phyloP scores from a whole-genome alignment of 2,797 vertebrate genomes.

The Ispidina lecontei region DNA sequence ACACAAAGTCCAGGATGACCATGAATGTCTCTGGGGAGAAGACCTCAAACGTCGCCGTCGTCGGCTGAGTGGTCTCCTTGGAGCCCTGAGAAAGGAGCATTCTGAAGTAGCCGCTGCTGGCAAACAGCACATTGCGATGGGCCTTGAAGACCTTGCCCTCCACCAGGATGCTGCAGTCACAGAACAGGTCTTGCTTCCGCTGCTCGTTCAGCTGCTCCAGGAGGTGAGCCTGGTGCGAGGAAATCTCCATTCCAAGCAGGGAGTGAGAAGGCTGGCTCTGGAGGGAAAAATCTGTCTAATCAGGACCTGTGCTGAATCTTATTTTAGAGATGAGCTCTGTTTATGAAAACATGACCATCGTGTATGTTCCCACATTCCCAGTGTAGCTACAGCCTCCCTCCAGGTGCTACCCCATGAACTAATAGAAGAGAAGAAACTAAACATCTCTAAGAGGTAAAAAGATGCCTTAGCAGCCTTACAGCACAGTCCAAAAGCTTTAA shows the following conservation, averaged over 20 bases:
- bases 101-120: conserved; percentile 96
- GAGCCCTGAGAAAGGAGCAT: conserved; percentile 92
- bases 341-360: rapidly evolving
- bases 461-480: background rate
- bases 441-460: background rate
- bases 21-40: conserved; percentile 93
- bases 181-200: conserved; percentile 92
- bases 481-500: rapidly evolving
- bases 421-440: background rate
- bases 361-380: background rate
- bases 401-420: background rate
- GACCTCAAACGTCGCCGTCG: conserved; percentile 90
- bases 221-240: conserved; percentile 90
- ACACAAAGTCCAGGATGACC: conserved; percentile 95
- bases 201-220: conserved; percentile 94
- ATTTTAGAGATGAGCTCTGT: too few relatives aligned
- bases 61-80: conserved; percentile 78
- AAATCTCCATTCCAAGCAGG: conserved; percentile 86
- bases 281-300: background rate
- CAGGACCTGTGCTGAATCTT: background rate
- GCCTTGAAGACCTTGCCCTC: conserved; percentile 94
- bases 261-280: background rate
- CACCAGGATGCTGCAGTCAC: conserved; percentile 93
- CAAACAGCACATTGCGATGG: conserved; percentile 94
- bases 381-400: rapidly evolving